Evolutionary conservation across 2,888 invertebrate genomes (phyloP), one percentile per base, ranked within the genome.

Genomic region (Plemyria rubiginata): DNA sequence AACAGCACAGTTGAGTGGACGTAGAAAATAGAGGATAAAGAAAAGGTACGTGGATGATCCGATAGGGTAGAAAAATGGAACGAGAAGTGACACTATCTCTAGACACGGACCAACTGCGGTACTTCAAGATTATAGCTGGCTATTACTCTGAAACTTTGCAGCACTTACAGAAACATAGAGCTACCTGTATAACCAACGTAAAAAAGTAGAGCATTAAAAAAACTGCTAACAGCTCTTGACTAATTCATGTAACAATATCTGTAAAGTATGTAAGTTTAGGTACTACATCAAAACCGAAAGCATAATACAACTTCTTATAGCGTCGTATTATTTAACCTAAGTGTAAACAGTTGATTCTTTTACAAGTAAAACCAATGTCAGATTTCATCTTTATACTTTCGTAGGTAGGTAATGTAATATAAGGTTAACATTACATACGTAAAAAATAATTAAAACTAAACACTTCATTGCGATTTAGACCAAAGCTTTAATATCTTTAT

Each of bases 51-150:
- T 50, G 52, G 63, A 50, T 45, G 58, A 43, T 62, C 61, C 40
- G 68, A 62, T 68, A 68, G 41, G 38, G 32, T 46, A 40, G 63
- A 68, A 61, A 65, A 66, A 62, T 64, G 57, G 60, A 62, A 66
- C 60, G 49, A 54, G 54, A 48, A 57, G 60, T 57, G 61, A 68
- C 57, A 60, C 61, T 58, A 63, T 60, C 59, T 57, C 43, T 38
- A 48, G 50, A 66, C 59, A 50, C 52, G 53, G 41, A 60, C 56
- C 65, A 51, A 55, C 54, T 59, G 53, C 29, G 50, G 60, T 56
- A 43, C 56, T 59, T 53, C 58, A 55, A 56, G 59, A 66, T 66
- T 66, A 58, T 55, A 57, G 59, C 43, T 51, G 8, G 61, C 62
- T 59, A 52, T 65, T 59, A 62, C 59, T 50, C 16, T 36, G 16